Base-by-base conservation (phyloP, 2,888 invertebrate species). In the Alviniconcha strummeri region DNA sequence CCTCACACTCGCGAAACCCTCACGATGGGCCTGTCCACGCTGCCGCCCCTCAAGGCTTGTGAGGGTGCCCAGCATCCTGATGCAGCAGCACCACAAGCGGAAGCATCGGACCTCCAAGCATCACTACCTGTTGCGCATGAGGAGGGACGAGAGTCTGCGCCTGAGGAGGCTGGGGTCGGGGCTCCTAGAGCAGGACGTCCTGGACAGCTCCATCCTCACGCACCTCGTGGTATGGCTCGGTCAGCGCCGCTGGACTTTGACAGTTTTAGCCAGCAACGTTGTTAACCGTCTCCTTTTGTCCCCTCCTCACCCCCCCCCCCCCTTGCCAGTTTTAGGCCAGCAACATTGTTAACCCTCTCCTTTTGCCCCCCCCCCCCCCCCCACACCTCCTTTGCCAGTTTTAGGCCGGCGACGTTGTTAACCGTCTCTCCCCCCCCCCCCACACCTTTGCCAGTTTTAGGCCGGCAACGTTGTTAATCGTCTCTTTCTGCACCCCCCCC, bases 161-260 rank as follows among this genome's bases (percentile, higher is more conserved):
- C 85, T 89, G 11, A 88, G 90, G 1, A 84, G 90, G 8, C 87
- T 91, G 56, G 91, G 91, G 1, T 90, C 89, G 15, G 91, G 91
- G 54, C 87, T 90, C 80, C 83, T 89, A 56, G 86, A 88, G 87
- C 19, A 11, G 5, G 72, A 55, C 7, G 72, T 56, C 5, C 75
- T 90, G 54, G 91, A 91, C 85, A 91, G 89, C 83, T 84, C 87
- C n/a, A 89, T 90, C 36, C 84, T 90, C 55, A 89, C 88, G 52
- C 85, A 88, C 77, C 85, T 90, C 54, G 81, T 90, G 84, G 90
- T 89, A 75, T 4, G 81, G 6, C 7, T 19, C 67, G 17, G 54
- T 13, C 57, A 64, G 15, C 64, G 11, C 64, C 15, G 9, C 15
- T 13, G 64, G 11, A 13, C 64, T 15, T 15, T 9, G 11, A 15